Evolutionary conservation across 2,888 invertebrate species (phyloP), one percentile per base, ranked within the genome.

Genomic region (Harpagoxenus sublaevis): DNA sequence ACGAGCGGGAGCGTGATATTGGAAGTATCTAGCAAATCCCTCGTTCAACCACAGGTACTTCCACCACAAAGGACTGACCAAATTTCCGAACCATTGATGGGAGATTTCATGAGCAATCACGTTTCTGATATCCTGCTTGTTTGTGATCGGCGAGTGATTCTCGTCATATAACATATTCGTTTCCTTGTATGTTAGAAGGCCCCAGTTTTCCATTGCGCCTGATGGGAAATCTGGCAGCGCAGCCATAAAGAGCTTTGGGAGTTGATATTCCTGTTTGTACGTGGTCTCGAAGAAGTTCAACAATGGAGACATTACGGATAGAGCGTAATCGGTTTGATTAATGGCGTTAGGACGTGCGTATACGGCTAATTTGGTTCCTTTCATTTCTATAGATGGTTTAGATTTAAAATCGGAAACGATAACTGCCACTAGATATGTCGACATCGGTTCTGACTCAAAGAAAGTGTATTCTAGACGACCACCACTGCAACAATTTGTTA

Each of bases 341-440:
- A 96, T 95, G n/a, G 97, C 97, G 60, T 97, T 97, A 2, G 96
- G 96, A 84, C 97, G 96, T 0, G 98, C 96, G 94, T 97, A 97
- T 0, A 98, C 96, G 0, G 90, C 92, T 0, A 89, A 85, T 39
- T 86, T 83, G 28, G 28, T 71, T 0, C 31, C 71, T 2, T 93
- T 28, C 0, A 15, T 15, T 2, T 74, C 51, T 0, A 10, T 6
- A 3, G 6, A 15, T n/a, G n/a, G n/a, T 10, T 75, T 18, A 0
- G 95, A 95, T 84, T 95, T 95, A 73, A 97, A 97, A 91, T 98
- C 97, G 28, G 98, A 98, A 0, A 99, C 96, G 6, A 98, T 96
- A 92, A 98, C 97, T 0, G 98, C 98, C 2, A 98, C 96, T 9
- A 98, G 95, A 92, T 99, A 99, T 0, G 98, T 97, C 0, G 98